Conservation (phyloP, 2,113 vertebrate genomes). For the Otis tarda region DNA sequence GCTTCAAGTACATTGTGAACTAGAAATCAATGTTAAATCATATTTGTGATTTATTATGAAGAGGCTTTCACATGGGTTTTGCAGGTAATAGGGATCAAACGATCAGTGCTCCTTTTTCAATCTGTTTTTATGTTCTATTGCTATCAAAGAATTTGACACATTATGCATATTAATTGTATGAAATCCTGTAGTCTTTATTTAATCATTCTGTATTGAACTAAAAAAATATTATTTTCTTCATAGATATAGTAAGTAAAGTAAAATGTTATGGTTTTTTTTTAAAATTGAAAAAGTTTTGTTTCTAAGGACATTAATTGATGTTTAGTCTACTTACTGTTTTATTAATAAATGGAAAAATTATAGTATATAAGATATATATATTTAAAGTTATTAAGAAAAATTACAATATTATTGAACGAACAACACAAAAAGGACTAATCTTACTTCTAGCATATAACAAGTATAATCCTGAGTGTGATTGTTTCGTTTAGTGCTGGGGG, state of each 20-base stretch:
- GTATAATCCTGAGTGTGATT: neutral
- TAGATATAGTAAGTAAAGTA: neutral
- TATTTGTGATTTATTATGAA: neutral
- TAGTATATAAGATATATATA: neutral
- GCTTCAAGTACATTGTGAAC: neutral
- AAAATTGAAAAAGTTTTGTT: neutral
- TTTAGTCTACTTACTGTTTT: neutral
- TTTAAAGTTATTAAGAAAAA: neutral
- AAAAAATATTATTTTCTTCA: neutral
- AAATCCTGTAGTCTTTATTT: neutral
- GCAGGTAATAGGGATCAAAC: neutral
- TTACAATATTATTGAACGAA: neutral
- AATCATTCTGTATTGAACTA: neutral
- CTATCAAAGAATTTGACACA: neutral
- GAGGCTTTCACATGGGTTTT: neutral
- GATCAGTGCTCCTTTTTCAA: neutral
- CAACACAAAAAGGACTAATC: neutral
- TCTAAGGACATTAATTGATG: neutral
- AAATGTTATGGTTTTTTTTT: rapidly evolving
- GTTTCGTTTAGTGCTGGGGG: too few relatives aligned
- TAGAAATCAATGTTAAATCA: neutral
- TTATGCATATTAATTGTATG: neutral
- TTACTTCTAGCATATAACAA: neutral
- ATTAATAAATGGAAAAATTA: neutral
- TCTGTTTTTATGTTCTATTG: neutral